Base-by-base conservation (phyloP, 2,888 invertebrate genomes). In the Pristionchus japonicus region DNA sequence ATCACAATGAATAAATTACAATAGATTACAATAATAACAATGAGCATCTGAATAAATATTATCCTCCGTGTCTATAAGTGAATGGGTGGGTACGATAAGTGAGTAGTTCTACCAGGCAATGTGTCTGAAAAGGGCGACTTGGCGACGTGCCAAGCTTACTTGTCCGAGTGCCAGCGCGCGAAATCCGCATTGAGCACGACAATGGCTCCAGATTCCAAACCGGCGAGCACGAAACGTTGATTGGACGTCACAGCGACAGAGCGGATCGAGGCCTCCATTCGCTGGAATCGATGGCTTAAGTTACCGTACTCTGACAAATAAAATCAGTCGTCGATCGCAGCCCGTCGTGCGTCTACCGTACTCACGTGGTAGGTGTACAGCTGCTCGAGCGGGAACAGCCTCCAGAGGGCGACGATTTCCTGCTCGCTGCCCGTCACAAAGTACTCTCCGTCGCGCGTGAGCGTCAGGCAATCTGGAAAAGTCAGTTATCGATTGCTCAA, bases 171-270 rank as follows among this genome's bases (percentile, higher is more conserved):
- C 95, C 95, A 95, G 88, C 95, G 95, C 93, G 99, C 99, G 96
- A 99, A 99, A 95, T 99, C 99, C 95, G 99, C 98, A 96, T 99
- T 98, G 96, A 99, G 99, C 93, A 99, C 98, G 90, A 99, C 97
- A 92, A 99, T 97, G 87, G 99, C 98, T 87, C 99, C 99, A 92
- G 98, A 97, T 89, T 98, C 97, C 89, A 99, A 96, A 88, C 99
- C 99, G 93, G 98, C 98, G 94, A 99, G 96, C 92, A 99, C 96
- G 96, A 98, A 99, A 95, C 98, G 97, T 96, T 99, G 99, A 96
- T 99, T 99, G 95, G 98, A 98, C 90, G 98, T 97, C 92, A 99
- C 96, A 91, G 99, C 98, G 91, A 99, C 96, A 88, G 98, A 97
- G 93, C 93, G 90, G 40, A 93, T 91, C 3, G 93, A 90, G 37